phyloP scores from a whole-genome alignment of 2,797 vertebrate genomes.

The Fringilla coelebs region DNA sequence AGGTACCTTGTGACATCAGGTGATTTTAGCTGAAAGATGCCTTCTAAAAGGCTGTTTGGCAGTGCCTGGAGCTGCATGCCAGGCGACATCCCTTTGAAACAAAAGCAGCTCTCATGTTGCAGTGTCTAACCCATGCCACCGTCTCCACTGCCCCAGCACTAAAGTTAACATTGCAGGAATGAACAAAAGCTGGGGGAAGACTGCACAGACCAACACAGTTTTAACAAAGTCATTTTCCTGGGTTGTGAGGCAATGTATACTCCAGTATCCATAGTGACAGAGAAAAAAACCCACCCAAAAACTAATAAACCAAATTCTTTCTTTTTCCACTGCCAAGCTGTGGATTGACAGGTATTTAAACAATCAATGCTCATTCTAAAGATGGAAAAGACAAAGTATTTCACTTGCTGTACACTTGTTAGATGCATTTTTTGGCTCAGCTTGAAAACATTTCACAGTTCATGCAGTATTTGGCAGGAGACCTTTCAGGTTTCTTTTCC shows the following conservation, averaged over 20 bases:
- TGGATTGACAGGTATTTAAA: slow-evolving; percentile 57
- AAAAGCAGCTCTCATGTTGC: not conserved
- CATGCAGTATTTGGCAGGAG: slow-evolving; percentile 29
- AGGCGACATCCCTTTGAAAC: not conserved
- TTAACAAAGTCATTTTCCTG: not conserved
- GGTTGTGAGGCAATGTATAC: slow-evolving; percentile 25
- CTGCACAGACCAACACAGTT: not conserved
- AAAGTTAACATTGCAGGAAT: not conserved
- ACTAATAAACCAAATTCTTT: slow-evolving; percentile 53
- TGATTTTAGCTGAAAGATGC: not conserved
- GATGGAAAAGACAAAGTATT: slow-evolving; percentile 60
- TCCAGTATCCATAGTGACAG: slow-evolving; percentile 28
- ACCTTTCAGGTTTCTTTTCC: slow-evolving; percentile 35
- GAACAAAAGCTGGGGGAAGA: not conserved
- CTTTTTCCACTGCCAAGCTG: slow-evolving; percentile 59
- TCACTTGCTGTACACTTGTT: slow-evolving; percentile 60
- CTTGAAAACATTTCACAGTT: slow-evolving; percentile 63
- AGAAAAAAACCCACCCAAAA: not conserved
- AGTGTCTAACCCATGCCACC: fast-evolving
- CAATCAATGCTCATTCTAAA: slow-evolving; percentile 52
- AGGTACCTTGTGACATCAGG: not conserved
- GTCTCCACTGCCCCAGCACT: not conserved
- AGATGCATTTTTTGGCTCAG: slow-evolving; percentile 64
- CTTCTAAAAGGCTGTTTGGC: not conserved
- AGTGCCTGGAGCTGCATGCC: not conserved